Evolutionary conservation across 2,113 vertebrate species (phyloP), one percentile per base, ranked within the genome.

Genomic region (Galemys pyrenaicus): DNA sequence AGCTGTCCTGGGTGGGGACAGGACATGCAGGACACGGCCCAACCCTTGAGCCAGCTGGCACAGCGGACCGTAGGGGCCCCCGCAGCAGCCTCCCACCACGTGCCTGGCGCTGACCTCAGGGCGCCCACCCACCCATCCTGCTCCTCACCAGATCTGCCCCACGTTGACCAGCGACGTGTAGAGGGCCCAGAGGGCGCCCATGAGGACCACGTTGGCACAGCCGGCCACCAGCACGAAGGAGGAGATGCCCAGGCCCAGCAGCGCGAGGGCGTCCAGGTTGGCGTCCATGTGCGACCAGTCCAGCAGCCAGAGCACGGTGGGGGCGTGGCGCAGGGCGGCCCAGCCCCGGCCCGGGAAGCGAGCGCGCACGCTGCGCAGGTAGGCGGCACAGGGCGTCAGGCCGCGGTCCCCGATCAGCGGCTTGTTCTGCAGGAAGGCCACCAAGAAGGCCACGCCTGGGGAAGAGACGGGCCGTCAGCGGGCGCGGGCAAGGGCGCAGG

Each of bases 91-190:
- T n/a, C n/a, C n/a, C n/a, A n/a, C n/a, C n/a, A n/a, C n/a, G n/a
- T n/a, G n/a, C n/a, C n/a, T n/a, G n/a, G n/a, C n/a, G n/a, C n/a
- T n/a, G n/a, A n/a, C n/a, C n/a, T n/a, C n/a, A n/a, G n/a, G n/a
- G n/a, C n/a, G n/a, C n/a, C n/a, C n/a, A n/a, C n/a, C n/a, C n/a
- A n/a, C n/a, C n/a, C n/a, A n/a, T n/a, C 17, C 9, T 28, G 4
- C 30, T 5, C 98, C 99, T 98, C 96, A 99, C 99, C 99, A 99
- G 98, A 99, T 98, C 97, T 99, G 99, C 56, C 99, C 99, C 8
- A 99, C 98, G 3, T 98, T 99, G 98, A 99, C 99, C 94, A 99
- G 46, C 0, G 99, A 99, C 96, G 99, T 98, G 98, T 99, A 99
- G 30, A 99, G 98, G 16, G 97, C 93, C 99, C 99, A 99, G 64